These are phyloP conservation scores for Hapalemur alaotrensis DNA, from an alignment of 2,797 vertebrate genomes.

Conservation along the genomic window DNA sequence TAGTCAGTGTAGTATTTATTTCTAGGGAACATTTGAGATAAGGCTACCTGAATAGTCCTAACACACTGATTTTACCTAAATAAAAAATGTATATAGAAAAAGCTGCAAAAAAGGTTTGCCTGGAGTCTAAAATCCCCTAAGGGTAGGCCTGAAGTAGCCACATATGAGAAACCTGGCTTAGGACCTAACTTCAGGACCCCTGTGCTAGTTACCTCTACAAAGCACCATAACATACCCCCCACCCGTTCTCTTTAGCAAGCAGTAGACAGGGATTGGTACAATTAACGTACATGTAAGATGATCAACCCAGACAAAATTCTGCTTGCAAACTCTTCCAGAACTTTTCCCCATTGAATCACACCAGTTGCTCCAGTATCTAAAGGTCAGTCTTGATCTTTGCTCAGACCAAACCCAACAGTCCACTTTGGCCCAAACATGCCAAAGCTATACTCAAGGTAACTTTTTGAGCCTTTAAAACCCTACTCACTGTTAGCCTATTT, in stretches of 20 bases:
- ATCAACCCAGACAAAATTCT: not conserved
- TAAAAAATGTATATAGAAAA: not conserved
- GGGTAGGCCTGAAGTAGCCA: not conserved
- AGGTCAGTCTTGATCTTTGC: not conserved
- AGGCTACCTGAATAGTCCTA: not conserved
- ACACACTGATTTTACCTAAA: not conserved
- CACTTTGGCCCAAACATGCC: not conserved
- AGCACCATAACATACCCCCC: accelerated
- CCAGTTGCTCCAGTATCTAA: not conserved
- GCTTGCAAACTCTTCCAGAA: not conserved
- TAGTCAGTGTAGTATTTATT: not conserved
- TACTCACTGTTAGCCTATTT: not conserved
- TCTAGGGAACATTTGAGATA: not conserved
- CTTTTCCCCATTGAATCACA: not conserved
- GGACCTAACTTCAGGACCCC: not conserved
- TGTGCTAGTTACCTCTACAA: not conserved
- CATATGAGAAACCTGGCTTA: not conserved
- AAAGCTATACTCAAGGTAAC: not conserved
- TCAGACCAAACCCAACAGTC: not conserved
- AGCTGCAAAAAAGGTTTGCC: not conserved
- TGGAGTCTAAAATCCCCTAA: not conserved
- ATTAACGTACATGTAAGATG: not conserved
- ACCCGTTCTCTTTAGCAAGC: not conserved
- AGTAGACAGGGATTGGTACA: not conserved
- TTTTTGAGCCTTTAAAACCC: not conserved